These are phyloP conservation scores for Calephelis virginiensis DNA, from an alignment of 1,140 invertebrate species.

Conservation along the genomic window DNA sequence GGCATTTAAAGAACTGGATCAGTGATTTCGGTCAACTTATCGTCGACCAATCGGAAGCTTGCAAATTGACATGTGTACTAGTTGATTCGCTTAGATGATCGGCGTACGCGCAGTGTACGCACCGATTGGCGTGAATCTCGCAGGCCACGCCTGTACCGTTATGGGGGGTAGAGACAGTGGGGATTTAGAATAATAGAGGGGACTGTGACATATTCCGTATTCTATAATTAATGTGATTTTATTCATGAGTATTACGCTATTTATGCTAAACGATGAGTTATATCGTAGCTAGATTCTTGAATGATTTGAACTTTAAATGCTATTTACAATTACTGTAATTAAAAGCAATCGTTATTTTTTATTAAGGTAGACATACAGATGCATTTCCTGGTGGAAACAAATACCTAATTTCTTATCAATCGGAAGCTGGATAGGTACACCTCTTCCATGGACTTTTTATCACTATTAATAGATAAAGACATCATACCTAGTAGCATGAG, in stretches of 20 bases:
- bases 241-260: constrained; percentile 25
- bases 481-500: too few relatives aligned
- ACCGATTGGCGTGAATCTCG: constrained; percentile 59
- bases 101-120: constrained; percentile 47
- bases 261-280: neutral
- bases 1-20: constrained; percentile 49
- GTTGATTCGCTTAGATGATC: constrained; percentile 70
- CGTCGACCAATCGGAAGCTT: constrained; percentile 61
- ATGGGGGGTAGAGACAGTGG: constrained; percentile 67
- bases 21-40: constrained; percentile 44
- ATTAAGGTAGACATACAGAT: too few relatives aligned
- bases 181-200: constrained; percentile 57
- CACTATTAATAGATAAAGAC: too few relatives aligned
- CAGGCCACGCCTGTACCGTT: constrained; percentile 73
- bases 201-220: constrained; percentile 64
- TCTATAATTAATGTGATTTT: constrained; percentile 56
- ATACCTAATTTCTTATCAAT: too few relatives aligned
- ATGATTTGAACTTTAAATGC: neutral
- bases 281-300: neutral
- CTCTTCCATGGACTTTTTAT: too few relatives aligned
- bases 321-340: too few relatives aligned
- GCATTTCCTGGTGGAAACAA: too few relatives aligned
- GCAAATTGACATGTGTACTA: constrained; percentile 70
- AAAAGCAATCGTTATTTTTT: too few relatives aligned
- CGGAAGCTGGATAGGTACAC: too few relatives aligned